A percentile compares a stretch with the other conserved stretches of the same genome.
phyloP scores from a whole-genome alignment of 2,113 vertebrate genomes.

The Apeltes quadracus region DNA sequence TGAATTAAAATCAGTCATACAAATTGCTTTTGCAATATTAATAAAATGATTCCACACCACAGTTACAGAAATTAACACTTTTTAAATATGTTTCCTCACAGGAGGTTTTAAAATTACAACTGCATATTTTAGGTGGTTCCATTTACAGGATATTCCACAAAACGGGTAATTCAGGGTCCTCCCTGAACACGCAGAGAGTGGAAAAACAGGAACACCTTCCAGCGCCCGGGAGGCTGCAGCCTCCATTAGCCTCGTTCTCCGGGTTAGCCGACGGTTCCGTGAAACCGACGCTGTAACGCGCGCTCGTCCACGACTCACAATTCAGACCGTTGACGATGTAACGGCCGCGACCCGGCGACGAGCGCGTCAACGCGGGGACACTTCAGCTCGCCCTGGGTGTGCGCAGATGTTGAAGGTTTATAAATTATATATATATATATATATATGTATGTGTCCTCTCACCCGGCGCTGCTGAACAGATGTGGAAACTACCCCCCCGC shows the following conservation, averaged over 20 bases:
- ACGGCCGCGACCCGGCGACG: fast-evolving
- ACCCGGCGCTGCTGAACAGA: slow-evolving; percentile 46
- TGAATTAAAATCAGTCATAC: too few species aligned
- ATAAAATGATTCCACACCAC: background rate
- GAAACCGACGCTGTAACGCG: background rate
- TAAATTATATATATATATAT: too few species aligned
- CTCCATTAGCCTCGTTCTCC: slow-evolving; percentile 47
- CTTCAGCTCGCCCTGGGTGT: slow-evolving; percentile 49
- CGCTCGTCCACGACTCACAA: background rate
- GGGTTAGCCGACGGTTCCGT: background rate
- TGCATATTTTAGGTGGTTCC: background rate
- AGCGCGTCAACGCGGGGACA: fast-evolving
- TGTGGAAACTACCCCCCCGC: slow-evolving; percentile 63
- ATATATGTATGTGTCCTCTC: slow-evolving; percentile 44
- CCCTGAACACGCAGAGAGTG: slow-evolving; percentile 6
- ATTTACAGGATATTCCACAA: background rate
- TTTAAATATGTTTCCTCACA: background rate
- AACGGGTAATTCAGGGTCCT: background rate
- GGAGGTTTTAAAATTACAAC: background rate
- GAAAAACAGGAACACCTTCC: slow-evolving; percentile 58
- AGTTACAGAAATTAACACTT: too few species aligned
- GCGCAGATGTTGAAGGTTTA: slow-evolving; percentile 66
- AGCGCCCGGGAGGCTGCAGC: slow-evolving; percentile 12
- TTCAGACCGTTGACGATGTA: background rate
- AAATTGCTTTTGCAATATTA: too few species aligned